Evolutionary conservation across 1,140 invertebrate genomes (phyloP), one percentile per base, ranked within the genome.

Genomic region (Lordiphosa collinella): DNA sequence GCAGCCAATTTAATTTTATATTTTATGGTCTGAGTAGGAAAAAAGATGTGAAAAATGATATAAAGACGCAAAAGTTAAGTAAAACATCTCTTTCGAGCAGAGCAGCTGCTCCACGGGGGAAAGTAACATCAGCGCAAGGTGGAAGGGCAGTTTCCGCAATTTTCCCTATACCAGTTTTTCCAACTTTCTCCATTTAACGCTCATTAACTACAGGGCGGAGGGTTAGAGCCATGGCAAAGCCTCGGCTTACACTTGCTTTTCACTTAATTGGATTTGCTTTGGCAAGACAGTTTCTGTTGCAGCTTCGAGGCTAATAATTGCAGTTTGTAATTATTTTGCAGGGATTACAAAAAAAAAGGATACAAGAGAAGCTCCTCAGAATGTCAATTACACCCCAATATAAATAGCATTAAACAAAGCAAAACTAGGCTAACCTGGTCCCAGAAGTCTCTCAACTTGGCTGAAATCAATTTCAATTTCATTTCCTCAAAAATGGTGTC

Each of bases 241-340:
- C 59, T 72, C 61, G 72, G 72, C 76, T 80, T 80, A 84, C 78
- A 84, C 72, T 78, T 68, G 79, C 79, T 82, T 82, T 82, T 85
- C 78, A 84, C 68, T 82, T 82, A 82, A 82, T 82, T 82, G 78
- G 78, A 82, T 82, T 82, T 78, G 72, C 73, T 66, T 63, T 78
- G 53, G 59, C 56, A 62, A 40, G 13, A 32, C 47, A 25, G 43
- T 35, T 37, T 44, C 54, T 41, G n/a, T n/a, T 14, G 52, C 47
- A 29, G 34, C 46, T 69, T 53, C 52, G 41, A 31, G 63, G 79
- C 78, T 82, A 82, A 82, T 82, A 82, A 82, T 82, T 82, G 78
- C 78, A 82, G 72, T 69, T 84, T 82, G 78, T 84, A 82, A 84
- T 82, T 82, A 82, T 82, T 84, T 67, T 71, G 41, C 64, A 56